phyloP scores from a whole-genome alignment of 2,888 invertebrate genomes.

The Brachyptera risi region DNA sequence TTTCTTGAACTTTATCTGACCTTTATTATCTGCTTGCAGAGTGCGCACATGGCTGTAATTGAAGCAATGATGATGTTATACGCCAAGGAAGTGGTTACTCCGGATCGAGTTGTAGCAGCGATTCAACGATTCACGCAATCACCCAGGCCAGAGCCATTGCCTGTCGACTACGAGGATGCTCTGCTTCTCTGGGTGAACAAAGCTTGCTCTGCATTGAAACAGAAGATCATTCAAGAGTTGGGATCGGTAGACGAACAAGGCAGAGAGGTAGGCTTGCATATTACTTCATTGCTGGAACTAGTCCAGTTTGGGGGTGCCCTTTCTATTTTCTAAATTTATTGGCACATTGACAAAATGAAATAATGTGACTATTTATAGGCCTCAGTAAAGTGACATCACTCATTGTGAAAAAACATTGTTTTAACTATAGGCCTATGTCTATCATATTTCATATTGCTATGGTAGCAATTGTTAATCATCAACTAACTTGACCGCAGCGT shows the following conservation, averaged over 20 bases:
- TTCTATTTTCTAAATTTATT: too few relatives aligned
- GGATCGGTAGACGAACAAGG: background rate
- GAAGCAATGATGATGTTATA: slow-evolving; percentile 93
- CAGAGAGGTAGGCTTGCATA: background rate
- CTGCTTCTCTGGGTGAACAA: slow-evolving; percentile 86
- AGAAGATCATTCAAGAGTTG: slow-evolving; percentile 25
- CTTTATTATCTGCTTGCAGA: slow-evolving; percentile 61
- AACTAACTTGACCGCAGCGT: too few relatives aligned
- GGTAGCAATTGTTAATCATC: too few relatives aligned
- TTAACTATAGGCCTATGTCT: too few relatives aligned
- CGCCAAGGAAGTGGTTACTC: slow-evolving; percentile 85
- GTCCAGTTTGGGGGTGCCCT: too few relatives aligned
- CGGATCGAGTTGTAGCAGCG: slow-evolving; percentile 81
- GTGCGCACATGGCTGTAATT: slow-evolving; percentile 92
- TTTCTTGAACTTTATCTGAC: too few relatives aligned
- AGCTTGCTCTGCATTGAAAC: slow-evolving; percentile 71
- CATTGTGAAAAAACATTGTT: too few relatives aligned
- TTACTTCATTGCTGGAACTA: background rate
- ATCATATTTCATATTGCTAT: too few relatives aligned
- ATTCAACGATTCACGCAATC: slow-evolving; percentile 64
- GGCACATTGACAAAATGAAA: too few relatives aligned
- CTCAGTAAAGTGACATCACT: too few relatives aligned
- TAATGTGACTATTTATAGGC: too few relatives aligned
- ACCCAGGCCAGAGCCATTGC: slow-evolving; percentile 48
- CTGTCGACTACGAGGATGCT: slow-evolving; percentile 71